Percentiles rank a stretch among this genome's conserved stretches.
These are phyloP conservation scores for Serilophus lunatus DNA, from an alignment of 2,113 vertebrate genomes.

Conservation along the genomic window DNA sequence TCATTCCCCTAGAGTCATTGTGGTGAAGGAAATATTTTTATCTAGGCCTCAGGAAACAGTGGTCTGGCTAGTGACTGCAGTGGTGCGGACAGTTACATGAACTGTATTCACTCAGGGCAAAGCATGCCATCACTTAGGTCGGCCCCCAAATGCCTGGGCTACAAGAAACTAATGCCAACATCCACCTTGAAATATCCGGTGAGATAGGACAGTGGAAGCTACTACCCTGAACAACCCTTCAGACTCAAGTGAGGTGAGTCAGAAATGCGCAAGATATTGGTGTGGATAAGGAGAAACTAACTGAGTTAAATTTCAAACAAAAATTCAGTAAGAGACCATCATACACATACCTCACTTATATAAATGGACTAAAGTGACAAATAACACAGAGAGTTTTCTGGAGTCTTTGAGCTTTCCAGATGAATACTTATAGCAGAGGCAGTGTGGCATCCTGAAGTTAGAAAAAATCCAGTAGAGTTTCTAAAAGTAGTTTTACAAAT, in stretches of 20 bases:
- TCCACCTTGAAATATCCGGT: neutral
- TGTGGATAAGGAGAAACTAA: neutral
- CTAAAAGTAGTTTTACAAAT: neutral
- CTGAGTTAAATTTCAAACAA: neutral
- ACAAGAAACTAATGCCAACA: neutral
- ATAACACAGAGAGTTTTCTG: neutral
- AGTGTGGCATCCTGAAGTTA: neutral
- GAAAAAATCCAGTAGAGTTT: neutral
- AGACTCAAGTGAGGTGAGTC: neutral
- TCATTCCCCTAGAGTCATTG: conserved; percentile 66
- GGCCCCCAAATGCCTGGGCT: neutral
- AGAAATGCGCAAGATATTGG: neutral
- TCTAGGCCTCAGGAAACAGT: conserved; percentile 72
- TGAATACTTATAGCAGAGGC: neutral
- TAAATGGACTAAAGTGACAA: neutral
- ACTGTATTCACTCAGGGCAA: conserved; percentile 45
- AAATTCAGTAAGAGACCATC: neutral
- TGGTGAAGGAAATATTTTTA: conserved; percentile 78
- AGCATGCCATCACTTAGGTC: neutral
- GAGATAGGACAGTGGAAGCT: neutral
- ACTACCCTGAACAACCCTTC: neutral
- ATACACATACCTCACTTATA: fast-evolving
- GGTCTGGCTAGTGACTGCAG: conserved; percentile 68
- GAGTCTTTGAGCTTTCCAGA: neutral
- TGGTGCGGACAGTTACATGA: conserved; percentile 9